Evolutionary conservation across 2,797 vertebrate species (phyloP).

Genomic region (Anabas testudineus): DNA sequence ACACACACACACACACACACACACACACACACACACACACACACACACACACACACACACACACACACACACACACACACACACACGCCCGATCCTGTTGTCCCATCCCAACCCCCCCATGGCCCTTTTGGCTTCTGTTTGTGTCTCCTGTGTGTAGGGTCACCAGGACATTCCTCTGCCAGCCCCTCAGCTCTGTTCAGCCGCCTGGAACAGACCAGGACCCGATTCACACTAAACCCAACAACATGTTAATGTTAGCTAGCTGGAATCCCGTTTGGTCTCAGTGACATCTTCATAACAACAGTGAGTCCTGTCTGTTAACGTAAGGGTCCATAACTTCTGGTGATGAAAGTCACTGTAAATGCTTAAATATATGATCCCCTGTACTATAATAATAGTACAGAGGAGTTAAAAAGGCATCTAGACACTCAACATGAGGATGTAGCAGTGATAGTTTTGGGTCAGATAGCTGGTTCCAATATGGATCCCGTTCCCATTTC

Average conservation of each 20-base stretch:
- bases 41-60: conserved; percentile 36
- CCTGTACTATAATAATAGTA: too few relatives aligned
- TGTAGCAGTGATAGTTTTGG: too few relatives aligned
- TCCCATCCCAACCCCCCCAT: conserved; percentile 66
- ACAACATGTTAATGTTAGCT: conserved; percentile 15
- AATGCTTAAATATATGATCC: not conserved
- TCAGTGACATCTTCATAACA: not conserved
- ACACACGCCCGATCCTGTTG: conserved; percentile 55
- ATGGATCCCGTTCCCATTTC: too few relatives aligned
- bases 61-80: conserved; percentile 37
- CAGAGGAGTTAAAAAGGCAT: too few relatives aligned
- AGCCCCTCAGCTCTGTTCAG: conserved; percentile 80
- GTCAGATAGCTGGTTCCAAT: too few relatives aligned
- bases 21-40: conserved; percentile 39
- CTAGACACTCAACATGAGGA: too few relatives aligned
- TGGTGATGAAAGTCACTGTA: not conserved
- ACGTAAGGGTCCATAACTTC: too few relatives aligned
- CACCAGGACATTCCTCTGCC: conserved; percentile 83
- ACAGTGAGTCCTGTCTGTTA: too few relatives aligned
- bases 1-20: conserved; percentile 38
- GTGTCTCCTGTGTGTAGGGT: conserved; percentile 84
- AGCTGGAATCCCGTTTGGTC: not conserved
- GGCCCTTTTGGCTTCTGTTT: conserved; percentile 86
- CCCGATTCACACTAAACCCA: conserved; percentile 40
- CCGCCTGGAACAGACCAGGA: conserved; percentile 75